Base-by-base conservation (phyloP, 2,888 invertebrate genomes). In the Ariolimax columbianus region DNA sequence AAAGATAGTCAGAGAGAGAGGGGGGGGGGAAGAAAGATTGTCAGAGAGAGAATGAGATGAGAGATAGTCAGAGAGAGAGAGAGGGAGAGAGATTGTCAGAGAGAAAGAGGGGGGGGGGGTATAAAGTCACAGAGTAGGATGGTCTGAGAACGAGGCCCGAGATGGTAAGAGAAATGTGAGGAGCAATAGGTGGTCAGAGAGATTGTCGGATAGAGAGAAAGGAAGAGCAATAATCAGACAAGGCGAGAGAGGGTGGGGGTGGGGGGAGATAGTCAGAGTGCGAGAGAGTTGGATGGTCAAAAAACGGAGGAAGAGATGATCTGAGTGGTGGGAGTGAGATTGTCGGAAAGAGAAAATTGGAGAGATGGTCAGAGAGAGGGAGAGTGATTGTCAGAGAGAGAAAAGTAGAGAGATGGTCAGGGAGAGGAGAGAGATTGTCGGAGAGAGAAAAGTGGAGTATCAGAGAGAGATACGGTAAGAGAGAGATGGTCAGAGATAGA, bases 161-260 rank as follows among this genome's bases (percentile, higher is more conserved):
- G 30, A 81, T 38, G 4, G 26, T 17, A 7, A 59, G 7, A 26
- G 59, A 19, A 59, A 26, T 6, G 26, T 11, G 59, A 59, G 59
- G 19, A 26, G 19, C 4, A 26, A 59, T 11, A 26, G 26, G 26
- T 17, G 26, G 59, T 6, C 4, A 59, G 7, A 4, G 26, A 14
- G 11, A 26, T 26, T 26, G 59, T 59, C 17, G 59, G 59, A 59
- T 11, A 81, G 36, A 51, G 72, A 81, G 72, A 51, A 26, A 72
- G 30, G 33, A 55, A 72, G 55, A 23, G 55, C 47, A 33, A 43
- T 30, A 14, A 36, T 72, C 36, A 82, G 81, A 82, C 30, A 72
- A 36, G 36, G 73, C 55, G 30, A 63, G 38, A 73, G 40, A 38
- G 82, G 63, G n/a, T n/a, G 63, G 40, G 63, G 55, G 55, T 38